Evolutionary conservation across 2,113 vertebrate species (phyloP).

Genomic region (Melospiza melodia): DNA sequence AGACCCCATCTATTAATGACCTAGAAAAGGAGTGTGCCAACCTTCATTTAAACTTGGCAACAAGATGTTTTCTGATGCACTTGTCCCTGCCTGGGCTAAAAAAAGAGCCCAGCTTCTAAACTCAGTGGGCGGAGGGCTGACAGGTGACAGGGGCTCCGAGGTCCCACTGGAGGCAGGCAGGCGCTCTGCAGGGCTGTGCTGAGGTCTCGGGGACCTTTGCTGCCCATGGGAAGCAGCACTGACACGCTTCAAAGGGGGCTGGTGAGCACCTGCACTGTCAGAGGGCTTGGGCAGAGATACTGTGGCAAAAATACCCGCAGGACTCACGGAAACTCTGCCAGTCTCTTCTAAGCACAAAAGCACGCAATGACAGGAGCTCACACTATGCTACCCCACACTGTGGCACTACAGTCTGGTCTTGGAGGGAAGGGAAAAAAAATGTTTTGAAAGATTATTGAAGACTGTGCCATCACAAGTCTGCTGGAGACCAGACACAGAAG

Average conservation of each 20-base stretch:
- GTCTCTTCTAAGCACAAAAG: background rate
- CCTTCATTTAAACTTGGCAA: background rate
- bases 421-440: rapidly evolving
- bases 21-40: background rate
- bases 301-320: background rate
- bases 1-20: background rate
- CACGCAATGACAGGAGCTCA: background rate
- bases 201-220: background rate
- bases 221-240: background rate
- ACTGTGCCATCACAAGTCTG: background rate
- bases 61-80: background rate
- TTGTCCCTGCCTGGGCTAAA: background rate
- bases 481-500: background rate
- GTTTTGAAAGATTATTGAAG: background rate
- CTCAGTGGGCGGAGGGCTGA: slow-evolving; percentile 5
- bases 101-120: slow-evolving; percentile 30
- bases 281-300: background rate
- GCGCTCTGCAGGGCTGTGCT: background rate
- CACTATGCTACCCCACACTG: rapidly evolving
- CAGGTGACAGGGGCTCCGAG: background rate
- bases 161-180: background rate
- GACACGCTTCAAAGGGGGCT: background rate
- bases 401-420: background rate
- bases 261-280: background rate
- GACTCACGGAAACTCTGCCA: background rate